Evolutionary conservation across 2,888 invertebrate species (phyloP), one percentile per base, ranked within the genome.

Genomic region (Pseudanteris insignis): DNA sequence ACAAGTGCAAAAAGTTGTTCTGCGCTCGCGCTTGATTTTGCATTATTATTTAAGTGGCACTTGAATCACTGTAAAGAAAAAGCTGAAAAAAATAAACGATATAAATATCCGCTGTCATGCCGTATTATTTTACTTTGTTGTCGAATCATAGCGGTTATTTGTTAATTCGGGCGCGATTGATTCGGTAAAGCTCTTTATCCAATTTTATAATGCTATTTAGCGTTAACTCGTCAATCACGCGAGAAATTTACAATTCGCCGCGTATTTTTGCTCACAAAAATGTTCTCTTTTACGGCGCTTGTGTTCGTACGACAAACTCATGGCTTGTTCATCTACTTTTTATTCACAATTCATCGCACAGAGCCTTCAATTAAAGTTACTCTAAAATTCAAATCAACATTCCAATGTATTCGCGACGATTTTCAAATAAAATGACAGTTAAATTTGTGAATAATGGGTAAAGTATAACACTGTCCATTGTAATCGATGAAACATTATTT

Each of bases 191-290:
- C 46, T 47, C 51, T 58, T 58, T 44, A 51, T 58, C 51, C 37
- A 44, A 58, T 58, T 58, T 51, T 51, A 15, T 51, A 51, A 51
- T 51, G 38, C 41, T 47, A 47, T 40, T 58, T 58, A 58, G 30
- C 44, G 46, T 34, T 24, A 51, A 18, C 47, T 33, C 41, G 43
- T 47, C 51, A 41, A 59, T 59, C 46, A 46, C 36, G 40, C 24
- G 46, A 46, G 34, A 34, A 59, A 51, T 51, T 47, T 44, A 28
- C 34, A 25, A 34, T 40, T 24, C 26, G 3, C 2, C 12, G 41
- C 32, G 34, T 11, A 41, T 29, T 41, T 43, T 15, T 29, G 21
- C 29, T 13, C 29, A 21, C 14, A 28, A 40, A 40, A 30, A 33
- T 11, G 18, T 34, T 15, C 30, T 15, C 29, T 18, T 7, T 15